Evolutionary conservation across 2,113 vertebrate genomes (phyloP).

Genomic region (Nannospalax galili): DNA sequence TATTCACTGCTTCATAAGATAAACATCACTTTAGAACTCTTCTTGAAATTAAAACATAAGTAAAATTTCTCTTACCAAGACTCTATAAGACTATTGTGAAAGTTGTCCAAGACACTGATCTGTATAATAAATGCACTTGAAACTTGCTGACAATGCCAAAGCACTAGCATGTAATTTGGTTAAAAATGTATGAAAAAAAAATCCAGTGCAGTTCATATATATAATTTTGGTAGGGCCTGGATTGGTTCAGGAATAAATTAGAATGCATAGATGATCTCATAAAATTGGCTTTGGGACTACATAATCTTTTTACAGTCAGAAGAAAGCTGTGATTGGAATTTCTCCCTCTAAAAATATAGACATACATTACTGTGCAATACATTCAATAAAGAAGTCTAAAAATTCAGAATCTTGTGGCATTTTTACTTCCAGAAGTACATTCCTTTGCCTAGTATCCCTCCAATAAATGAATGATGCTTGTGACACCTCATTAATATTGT

Average conservation of each 20-base stretch:
- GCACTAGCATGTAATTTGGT: neutral
- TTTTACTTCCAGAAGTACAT: neutral
- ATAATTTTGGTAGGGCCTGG: neutral
- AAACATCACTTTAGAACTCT: neutral
- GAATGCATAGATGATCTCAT: neutral
- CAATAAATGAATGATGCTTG: neutral
- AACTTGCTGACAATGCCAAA: neutral
- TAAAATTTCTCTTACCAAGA: slow-evolving; percentile 28
- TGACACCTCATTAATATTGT: neutral
- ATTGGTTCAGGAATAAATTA: neutral
- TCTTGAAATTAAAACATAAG: neutral
- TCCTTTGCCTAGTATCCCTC: neutral
- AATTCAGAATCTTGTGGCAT: neutral
- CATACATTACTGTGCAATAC: neutral
- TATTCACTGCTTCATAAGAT: neutral
- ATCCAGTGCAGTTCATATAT: neutral
- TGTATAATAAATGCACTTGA: neutral
- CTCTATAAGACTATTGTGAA: neutral
- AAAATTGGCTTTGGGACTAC: neutral
- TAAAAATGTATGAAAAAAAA: neutral
- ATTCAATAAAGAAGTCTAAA: neutral
- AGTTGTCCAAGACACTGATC: neutral
- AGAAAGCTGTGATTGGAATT: slow-evolving; percentile 19
- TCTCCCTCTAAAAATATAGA: neutral
- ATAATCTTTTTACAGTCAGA: slow-evolving; percentile 8